A percentile compares a stretch with the other conserved stretches of the same genome.
phyloP scores from a whole-genome alignment of 2,888 invertebrate species.

The Rhagonycha lutea region DNA sequence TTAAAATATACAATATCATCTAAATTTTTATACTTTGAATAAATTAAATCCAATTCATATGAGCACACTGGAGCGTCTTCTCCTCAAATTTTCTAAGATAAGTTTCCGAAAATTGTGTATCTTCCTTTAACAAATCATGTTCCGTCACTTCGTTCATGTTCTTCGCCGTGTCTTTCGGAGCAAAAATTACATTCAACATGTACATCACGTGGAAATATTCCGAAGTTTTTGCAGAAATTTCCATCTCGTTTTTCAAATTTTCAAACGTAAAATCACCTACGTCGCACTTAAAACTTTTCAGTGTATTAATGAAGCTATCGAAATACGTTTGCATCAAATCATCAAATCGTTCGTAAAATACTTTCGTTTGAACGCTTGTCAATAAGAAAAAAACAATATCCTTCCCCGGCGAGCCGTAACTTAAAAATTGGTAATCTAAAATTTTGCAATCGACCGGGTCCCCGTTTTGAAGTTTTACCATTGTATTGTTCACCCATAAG shows the following conservation, averaged over 20 bases:
- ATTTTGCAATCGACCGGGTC: slow-evolving; percentile 50
- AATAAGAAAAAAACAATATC: slow-evolving; percentile 61
- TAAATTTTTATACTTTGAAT: not conserved
- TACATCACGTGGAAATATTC: slow-evolving; percentile 53
- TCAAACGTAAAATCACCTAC: slow-evolving; percentile 49
- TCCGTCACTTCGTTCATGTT: slow-evolving; percentile 46
- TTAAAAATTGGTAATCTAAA: slow-evolving; percentile 62
- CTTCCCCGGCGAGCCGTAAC: slow-evolving; percentile 56
- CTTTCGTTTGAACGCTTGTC: slow-evolving; percentile 53
- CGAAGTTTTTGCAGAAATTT: slow-evolving; percentile 42
- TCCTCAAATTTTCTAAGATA: slow-evolving; percentile 15
- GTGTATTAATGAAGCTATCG: slow-evolving; percentile 50
- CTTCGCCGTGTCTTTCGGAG: slow-evolving; percentile 46
- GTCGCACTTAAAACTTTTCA: slow-evolving; percentile 45
- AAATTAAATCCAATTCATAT: slow-evolving; percentile 5
- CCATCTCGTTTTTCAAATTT: slow-evolving; percentile 50
- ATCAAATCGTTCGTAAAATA: slow-evolving; percentile 53
- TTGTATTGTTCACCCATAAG: slow-evolving; percentile 64
- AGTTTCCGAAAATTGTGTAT: not conserved
- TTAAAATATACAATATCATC: no score
- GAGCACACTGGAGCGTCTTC: slow-evolving; percentile 19
- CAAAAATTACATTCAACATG: slow-evolving; percentile 54
- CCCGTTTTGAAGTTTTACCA: slow-evolving; percentile 54
- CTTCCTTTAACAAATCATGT: slow-evolving; percentile 31
- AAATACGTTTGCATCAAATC: slow-evolving; percentile 58